Base-by-base conservation (phyloP, 2,113 vertebrate species). In the Potamarius usumacintae region DNA sequence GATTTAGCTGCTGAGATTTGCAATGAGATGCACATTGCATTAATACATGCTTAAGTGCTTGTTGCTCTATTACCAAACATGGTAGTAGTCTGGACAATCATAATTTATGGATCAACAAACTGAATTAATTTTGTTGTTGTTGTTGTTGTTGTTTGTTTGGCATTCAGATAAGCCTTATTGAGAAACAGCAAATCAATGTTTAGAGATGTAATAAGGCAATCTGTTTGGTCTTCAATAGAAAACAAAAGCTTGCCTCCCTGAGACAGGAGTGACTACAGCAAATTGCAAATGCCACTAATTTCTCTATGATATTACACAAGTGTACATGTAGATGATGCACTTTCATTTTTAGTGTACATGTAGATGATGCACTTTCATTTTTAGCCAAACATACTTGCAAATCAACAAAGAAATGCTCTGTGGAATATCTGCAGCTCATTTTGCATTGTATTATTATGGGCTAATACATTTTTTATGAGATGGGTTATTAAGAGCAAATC, bases 401-500 rank as follows among this genome's bases (percentile, higher is more conserved):
- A 42, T 42, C 34, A 42, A 42, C 34, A 42, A 42, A 42, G 34
- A 42, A 42, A 42, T 42, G 86, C 62, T 88, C 74, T 63, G 76
- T 42, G 78, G 63, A 88, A 25, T 83, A 82, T 80, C 81, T 78
- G 15, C 17, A 86, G 85, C 78, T 87, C 25, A 84, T 89, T 87
- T 89, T 8, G 84, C 60, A 84, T 81, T 80, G 27, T 63, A 76
- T 89, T 87, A 82, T 85, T 63, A 87, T 50, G 42, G 48, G 7
- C 74, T 69, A 30, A 84, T 90, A 81, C 88, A 86, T 84, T 88
- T 86, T 88, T 90, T 63, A 89, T 86, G 87, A 88, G 57, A 65
- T 67, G 63, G 52, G 74, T 84, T 86, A 86, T 81, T 55, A 69
- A 79, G 42, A 77, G 78, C 69, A 77, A 71, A n/a, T 88, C 63